Evolutionary conservation across 35 echinoderm and acorn worm genomes (phyloP).

Genomic region (Antedon bifida): DNA sequence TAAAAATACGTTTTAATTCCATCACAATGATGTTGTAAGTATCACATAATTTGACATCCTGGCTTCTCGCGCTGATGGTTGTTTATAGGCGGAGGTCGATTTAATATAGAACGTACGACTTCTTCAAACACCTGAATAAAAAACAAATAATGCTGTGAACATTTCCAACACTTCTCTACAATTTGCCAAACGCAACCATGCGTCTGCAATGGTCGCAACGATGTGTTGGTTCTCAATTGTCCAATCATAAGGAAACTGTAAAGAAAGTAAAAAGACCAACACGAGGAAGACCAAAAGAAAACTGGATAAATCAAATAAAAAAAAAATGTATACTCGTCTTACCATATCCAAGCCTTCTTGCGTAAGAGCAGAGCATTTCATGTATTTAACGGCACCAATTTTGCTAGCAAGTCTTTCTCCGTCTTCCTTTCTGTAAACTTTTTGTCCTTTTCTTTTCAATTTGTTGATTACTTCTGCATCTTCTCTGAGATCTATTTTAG

Average conservation of each 20-base stretch:
- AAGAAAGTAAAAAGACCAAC: no score
- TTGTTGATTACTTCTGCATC: conserved; percentile 28
- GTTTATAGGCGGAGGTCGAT: conserved; percentile 4
- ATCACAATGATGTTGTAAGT: no score
- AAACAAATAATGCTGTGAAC: background rate
- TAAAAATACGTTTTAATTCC: no score
- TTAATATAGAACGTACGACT: conserved; percentile 34
- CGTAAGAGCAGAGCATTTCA: conserved; percentile 90
- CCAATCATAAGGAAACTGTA: no score
- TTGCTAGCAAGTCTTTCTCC: conserved; percentile 56
- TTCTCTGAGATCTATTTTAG: conserved; percentile 84
- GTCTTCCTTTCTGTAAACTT: conserved; percentile 48
- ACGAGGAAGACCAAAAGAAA: no score
- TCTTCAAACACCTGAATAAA: conserved; percentile 54
- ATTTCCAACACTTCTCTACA: no score
- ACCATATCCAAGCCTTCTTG: conserved; percentile 69
- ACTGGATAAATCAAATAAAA: no score
- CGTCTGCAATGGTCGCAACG: no score
- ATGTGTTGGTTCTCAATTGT: no score
- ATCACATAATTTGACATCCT: conserved; percentile 24
- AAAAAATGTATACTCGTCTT: no score
- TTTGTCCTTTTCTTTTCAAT: conserved; percentile 26
- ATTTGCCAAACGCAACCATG: no score
- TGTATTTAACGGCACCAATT: conserved; percentile 63
- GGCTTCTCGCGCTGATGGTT: no score